Evolutionary conservation across 2,797 vertebrate species (phyloP), one percentile per base, ranked within the genome.

Genomic region (Enteromius mattozi): DNA sequence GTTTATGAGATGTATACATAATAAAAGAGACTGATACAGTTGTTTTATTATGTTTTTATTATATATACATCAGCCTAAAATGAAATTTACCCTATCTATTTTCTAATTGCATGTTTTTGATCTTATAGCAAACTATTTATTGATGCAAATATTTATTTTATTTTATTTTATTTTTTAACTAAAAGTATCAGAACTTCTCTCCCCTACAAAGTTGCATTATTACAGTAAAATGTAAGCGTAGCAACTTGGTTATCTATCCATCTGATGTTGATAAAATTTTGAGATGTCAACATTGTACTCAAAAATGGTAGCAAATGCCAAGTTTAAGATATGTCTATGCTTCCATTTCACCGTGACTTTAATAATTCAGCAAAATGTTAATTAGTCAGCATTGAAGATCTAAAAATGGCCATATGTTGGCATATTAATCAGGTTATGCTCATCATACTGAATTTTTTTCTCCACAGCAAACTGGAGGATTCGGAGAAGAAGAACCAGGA

Each of bases 401-500:
- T 14, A n/a, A 75, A 75, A 35, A 54, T 16, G 17, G 16, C 19
- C 77, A 47, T 33, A 30, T n/a, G 27, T 14, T 79, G 27, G 14
- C 5, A 21, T 45, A 30, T 30, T 8, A 59, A 77, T 59, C 35
- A 24, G 13, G 75, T 42, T 24, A 24, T 59, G 54, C 30, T 77
- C 75, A 77, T 77, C 35, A 77, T 37, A 17, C n/a, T 61, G 35
- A 3, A 4, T 35, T 49, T 69, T 37, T 24, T 70, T 59, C 0
- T 33, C 4, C 68, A 54, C 93, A 99, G 98, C 93, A 99, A 99
- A 96, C 93, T 99, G 86, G 97, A 99, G 93, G 98, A 99, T 37
- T 91, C 96, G 65, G 97, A 99, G 86, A 96, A 93, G 91, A 98
- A 94, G 94, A 99, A 99, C 91, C 93, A 96, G 92, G 97, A 99